A percentile compares a stretch with the other conserved stretches of the same genome.
Conservation (phyloP, 2,888 invertebrate genomes). For the Troides oblongomaculatus region DNA sequence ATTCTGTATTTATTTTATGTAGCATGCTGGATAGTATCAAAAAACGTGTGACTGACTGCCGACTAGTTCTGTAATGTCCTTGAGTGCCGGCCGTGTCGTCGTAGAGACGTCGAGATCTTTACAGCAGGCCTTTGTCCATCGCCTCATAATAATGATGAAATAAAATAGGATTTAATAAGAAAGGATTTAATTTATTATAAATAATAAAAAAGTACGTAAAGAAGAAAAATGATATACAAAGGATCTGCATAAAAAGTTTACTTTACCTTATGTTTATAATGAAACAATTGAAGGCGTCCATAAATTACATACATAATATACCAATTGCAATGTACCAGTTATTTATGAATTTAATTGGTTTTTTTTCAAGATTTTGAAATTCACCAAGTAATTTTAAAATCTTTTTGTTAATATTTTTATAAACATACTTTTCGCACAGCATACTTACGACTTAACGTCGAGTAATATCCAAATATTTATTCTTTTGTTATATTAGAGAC, state of each 20-base stretch:
- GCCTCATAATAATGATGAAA: background rate
- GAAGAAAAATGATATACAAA: background rate
- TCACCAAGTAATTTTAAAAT: background rate
- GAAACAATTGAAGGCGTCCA: background rate
- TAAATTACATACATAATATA: background rate
- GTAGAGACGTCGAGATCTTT: no score
- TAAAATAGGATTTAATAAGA: background rate
- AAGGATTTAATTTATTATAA: background rate
- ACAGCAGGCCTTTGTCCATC: no score
- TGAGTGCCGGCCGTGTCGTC: no score
- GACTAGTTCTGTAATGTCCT: no score
- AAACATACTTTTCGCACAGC: no score
- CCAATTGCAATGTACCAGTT: background rate
- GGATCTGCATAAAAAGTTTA: background rate
- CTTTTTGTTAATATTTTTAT: no score
- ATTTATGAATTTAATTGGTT: background rate
- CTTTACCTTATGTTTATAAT: background rate
- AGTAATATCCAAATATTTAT: no score
- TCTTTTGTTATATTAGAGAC: background rate
- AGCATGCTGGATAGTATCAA: no score
- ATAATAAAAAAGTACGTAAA: background rate
- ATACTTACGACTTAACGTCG: no score
- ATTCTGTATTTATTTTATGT: no score
- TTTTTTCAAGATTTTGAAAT: background rate
- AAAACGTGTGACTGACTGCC: no score